Conservation (phyloP, 2,113 vertebrate genomes). For the Amphilophus citrinellus region DNA sequence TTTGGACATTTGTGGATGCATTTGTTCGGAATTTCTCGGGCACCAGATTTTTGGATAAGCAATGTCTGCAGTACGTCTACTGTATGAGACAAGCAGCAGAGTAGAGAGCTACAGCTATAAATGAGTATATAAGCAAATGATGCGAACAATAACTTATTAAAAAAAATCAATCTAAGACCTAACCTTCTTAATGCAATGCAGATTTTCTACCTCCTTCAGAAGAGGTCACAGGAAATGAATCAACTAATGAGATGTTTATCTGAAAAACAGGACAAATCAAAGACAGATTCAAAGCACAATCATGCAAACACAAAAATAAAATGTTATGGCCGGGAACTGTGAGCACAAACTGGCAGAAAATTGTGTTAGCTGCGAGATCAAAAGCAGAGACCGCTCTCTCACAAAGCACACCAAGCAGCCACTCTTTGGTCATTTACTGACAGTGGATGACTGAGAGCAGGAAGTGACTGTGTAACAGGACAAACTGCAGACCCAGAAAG, state of each 20-base stretch:
- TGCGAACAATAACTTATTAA: not conserved
- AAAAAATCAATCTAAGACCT: not conserved
- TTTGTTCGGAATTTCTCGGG: not conserved
- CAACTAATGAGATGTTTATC: not conserved
- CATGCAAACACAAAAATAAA: not conserved
- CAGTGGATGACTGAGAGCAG: not conserved
- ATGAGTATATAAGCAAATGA: not conserved
- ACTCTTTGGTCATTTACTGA: not conserved
- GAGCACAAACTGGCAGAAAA: not conserved
- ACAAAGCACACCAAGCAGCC: slow-evolving; percentile 5
- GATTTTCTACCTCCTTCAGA: not conserved
- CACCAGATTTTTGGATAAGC: not conserved
- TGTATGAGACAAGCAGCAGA: not conserved
- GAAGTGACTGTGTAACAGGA: not conserved
- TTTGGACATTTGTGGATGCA: not conserved
- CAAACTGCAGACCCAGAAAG: not conserved
- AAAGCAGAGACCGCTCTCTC: not conserved
- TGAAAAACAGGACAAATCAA: not conserved
- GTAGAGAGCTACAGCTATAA: not conserved
- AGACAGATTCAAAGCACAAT: not conserved
- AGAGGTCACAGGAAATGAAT: not conserved
- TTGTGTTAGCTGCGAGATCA: not conserved
- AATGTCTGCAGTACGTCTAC: not conserved
- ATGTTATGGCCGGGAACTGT: not conserved
- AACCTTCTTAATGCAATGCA: not conserved